Evolutionary conservation across 2,113 vertebrate species (phyloP), one percentile per base, ranked within the genome.

Genomic region (Cyprinodon tularosa): DNA sequence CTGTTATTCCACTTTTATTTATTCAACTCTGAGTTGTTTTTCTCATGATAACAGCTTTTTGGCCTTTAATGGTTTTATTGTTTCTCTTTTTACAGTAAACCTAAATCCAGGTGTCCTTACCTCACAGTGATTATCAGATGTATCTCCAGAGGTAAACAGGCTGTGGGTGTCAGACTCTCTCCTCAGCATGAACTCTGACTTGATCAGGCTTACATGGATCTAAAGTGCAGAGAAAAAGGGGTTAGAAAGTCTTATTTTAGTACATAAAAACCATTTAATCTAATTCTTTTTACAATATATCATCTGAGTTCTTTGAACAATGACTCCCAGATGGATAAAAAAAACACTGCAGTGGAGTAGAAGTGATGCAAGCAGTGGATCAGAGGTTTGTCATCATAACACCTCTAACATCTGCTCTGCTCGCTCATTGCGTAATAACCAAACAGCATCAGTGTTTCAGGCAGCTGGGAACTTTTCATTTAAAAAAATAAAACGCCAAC

Each of bases 111-210:
- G 7, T 29, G 14, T 12, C 15, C 80, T 86, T 89, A 95, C 94
- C 93, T 93, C 92, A 75, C 88, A 90, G 89, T 94, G 91, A 63
- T 92, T 88, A 84, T 93, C 89, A 1, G 92, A 93, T 67, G 87
- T 91, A 80, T 94, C 93, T 68, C 86, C 81, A 3, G 88, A 92
- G 82, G 92, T 91, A 74, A 93, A 92, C 20, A 91, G 88, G 78
- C 90, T 80, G 63, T 81, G 90, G 60, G 88, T 83, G 86, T 93
- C 88, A 0, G 91, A 89, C 78, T 92, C 90, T 78, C 87, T 86
- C 77, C 86, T 85, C 87, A 89, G 91, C 87, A 93, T 94, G 85
- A 88, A 89, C 91, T 93, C 87, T 86, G 89, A 81, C 76, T 81
- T 72, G 72, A 74, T 89, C 82, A 79, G 77, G 4, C 75, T 88